Base-by-base conservation (phyloP, 2,113 vertebrate genomes). In the Oncorhynchus masou region DNA sequence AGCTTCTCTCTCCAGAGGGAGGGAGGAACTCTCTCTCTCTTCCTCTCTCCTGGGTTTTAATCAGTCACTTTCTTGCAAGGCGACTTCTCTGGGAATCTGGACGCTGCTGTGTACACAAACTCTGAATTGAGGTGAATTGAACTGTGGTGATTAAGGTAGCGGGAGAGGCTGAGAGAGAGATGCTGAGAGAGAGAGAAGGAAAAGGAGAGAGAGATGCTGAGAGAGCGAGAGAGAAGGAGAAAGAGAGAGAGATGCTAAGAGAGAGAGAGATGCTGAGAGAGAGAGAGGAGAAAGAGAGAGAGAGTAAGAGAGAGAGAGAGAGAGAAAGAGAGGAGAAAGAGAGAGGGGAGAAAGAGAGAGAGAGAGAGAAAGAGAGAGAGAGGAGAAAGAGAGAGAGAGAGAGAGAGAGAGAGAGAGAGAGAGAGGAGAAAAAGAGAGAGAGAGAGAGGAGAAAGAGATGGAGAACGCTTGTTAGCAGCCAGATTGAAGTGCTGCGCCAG, bases 21-120 rank as follows among this genome's bases (percentile, higher is more conserved):
- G 57, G 60, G 48, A 70, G 75, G 16, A 54, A 51, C 57, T 69
- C 51, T 54, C 68, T 49, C 48, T 49, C 39, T 54, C 71, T 59
- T 49, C 27, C 15, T 54, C 60, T 51, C 31, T 45, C 73, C 73
- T 66, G 29, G 54, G 65, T 66, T 85, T 86, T 86, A 91, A 91
- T 92, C 86, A 90, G 81, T 51, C 69, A 54, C 51, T 54, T 54
- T 54, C 81, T 90, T 86, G 87, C 87, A 84, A 83, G 75, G 79
- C 78, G 81, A 91, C 88, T 88, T 82, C 71, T 83, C 78, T 77
- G 82, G 84, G 90, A 90, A 91, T 91, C 92, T 89, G 90, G 81
- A 74, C 75, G 71, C 73, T 76, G 71, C 12, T 54, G 49, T 77
- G 74, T 79, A 71, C 82, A 84, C 83, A 84, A 79, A 84, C 78